Conservation (phyloP, 1,140 invertebrate genomes). For the Pollicipes pollicipes region DNA sequence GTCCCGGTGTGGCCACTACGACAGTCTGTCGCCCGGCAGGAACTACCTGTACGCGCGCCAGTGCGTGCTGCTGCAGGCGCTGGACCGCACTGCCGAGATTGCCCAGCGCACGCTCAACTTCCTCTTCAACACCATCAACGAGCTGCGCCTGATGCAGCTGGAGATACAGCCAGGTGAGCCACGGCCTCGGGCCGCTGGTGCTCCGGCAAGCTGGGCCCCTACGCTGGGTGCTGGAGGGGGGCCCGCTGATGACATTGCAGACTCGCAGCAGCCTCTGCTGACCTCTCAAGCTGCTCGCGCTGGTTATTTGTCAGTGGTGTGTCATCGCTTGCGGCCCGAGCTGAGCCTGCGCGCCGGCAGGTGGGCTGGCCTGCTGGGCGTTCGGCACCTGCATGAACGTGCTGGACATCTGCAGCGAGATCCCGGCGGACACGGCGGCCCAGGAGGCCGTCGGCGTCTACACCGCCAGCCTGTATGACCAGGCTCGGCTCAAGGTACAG, state of each 20-base stretch:
- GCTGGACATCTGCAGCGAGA: not conserved
- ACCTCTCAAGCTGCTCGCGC: no score
- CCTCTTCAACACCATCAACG: slow-evolving; percentile 65
- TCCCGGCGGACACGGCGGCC: not conserved
- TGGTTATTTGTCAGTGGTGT: no score
- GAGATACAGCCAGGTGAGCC: not conserved
- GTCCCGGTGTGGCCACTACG: no score
- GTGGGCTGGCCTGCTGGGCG: slow-evolving; percentile 79
- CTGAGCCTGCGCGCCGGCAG: no score
- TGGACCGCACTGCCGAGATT: slow-evolving; percentile 64
- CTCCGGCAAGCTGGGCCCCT: no score
- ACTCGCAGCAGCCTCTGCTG: no score
- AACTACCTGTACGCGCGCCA: slow-evolving; percentile 89
- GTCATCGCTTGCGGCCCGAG: no score
- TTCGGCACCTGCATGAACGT: slow-evolving; percentile 82
- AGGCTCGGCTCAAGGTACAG: not conserved
- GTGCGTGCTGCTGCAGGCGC: slow-evolving; percentile 61
- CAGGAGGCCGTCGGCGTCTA: not conserved
- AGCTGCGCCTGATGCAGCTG: slow-evolving; percentile 59
- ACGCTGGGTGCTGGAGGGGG: no score
- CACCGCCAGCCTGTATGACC: not conserved
- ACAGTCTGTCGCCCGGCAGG: slow-evolving; percentile 29
- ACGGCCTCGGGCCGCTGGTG: no score
- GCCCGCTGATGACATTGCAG: no score
- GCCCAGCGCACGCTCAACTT: slow-evolving; percentile 66